Base-by-base conservation (phyloP, 2,888 invertebrate genomes). In the Sarcophaga carnaria region DNA sequence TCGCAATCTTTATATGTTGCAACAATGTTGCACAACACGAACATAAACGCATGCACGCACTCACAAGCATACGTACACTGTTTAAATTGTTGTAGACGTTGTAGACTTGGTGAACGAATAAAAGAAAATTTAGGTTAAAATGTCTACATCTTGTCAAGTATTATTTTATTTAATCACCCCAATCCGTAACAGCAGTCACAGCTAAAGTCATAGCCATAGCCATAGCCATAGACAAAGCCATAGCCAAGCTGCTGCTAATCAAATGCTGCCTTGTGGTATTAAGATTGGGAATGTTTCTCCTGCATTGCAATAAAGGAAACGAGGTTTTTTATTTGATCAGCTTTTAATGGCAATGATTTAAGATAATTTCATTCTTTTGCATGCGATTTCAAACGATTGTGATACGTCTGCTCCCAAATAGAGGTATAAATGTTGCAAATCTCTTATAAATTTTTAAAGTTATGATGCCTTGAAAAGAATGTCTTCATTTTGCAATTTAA, bases 51-150 rank as follows among this genome's bases (percentile, higher is more conserved):
- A 54, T 14, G 14, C 54, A 17, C 5, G 54, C 54, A 54, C 17
- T 12, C 4, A 54, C 54, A 54, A 17, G 17, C 54, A 54, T 17
- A 78, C 54, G 37, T 62, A 49, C 22, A 54, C 8, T 62, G 54
- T 54, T 27, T 20, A 64, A 49, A 45, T 71, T 12, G 3, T 54
- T 70, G 37, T 66, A 66, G 1, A 54, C 45, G 59, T 59, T 59
- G 37, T 47, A 22, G 4, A 20, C 62, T 54, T n/a, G 25, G 45
- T 72, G n/a, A 54, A 54, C 54, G 54, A 63, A 63, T 49, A 63
- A 75, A 47, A 49, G 37, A 67, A 64, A 78, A 78, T 72, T 83
- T 78, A 78, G 83, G 78, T 83, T 83, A 83, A 78, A 78, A 78
- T 63, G 83, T 78, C 78, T 77, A 72, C 77, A 72, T 27, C 66